Percentiles rank a stretch among this genome's conserved stretches.
Conservation (phyloP, 2,113 vertebrate genomes). For the Elephantulus edwardii region DNA sequence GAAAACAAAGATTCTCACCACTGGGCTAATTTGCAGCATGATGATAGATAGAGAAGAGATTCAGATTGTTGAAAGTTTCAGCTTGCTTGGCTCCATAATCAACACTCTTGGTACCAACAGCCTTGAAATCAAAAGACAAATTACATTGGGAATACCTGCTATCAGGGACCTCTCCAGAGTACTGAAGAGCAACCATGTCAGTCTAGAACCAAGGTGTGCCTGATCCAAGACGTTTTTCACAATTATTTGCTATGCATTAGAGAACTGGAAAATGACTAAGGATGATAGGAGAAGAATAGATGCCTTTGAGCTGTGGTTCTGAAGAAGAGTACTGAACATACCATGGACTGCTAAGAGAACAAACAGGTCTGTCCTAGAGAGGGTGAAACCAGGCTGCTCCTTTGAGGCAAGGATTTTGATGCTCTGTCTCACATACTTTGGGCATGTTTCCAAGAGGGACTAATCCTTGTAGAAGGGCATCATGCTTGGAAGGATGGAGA, state of each 20-base stretch:
- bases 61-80: neutral
- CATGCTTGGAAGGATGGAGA: neutral
- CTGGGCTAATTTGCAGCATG: neutral
- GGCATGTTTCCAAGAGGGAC: too few species aligned
- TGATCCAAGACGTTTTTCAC: neutral
- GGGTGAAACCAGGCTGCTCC: neutral
- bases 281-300: neutral
- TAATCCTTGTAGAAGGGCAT: neutral
- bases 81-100: neutral
- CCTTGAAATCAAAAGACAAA: neutral
- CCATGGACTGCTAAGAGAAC: neutral
- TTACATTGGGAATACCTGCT: neutral
- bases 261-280: neutral
- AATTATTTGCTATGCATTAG: neutral
- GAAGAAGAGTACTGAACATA: neutral
- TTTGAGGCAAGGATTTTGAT: neutral
- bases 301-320: neutral
- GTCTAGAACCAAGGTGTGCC: neutral
- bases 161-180: neutral
- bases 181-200: neutral
- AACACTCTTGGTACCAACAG: neutral
- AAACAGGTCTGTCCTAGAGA: neutral
- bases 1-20: neutral
- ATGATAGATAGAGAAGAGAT: neutral
- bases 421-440: neutral